phyloP scores from a whole-genome alignment of 1,140 invertebrate genomes.

The Brachionus asplanchnoidis region DNA sequence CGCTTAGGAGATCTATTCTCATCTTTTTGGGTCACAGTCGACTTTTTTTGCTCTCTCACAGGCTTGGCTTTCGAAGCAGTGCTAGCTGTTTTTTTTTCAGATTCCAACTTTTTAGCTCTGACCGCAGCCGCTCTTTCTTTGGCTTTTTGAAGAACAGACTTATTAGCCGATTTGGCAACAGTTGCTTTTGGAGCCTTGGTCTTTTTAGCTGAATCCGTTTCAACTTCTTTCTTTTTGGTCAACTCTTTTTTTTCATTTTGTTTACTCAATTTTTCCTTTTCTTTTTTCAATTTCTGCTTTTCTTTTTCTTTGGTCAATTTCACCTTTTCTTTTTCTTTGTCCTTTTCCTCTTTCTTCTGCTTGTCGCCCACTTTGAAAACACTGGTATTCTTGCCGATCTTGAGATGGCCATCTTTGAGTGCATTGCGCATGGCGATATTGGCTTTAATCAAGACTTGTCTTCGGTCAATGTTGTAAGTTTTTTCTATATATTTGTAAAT shows the following conservation, averaged over 20 bases:
- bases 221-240: not conserved
- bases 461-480: constrained; percentile 18
- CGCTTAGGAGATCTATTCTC: not conserved
- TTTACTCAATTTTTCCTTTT: not conserved
- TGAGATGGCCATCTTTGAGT: constrained; percentile 1
- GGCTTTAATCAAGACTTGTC: not conserved
- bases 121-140: not conserved
- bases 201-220: not conserved
- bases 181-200: not conserved
- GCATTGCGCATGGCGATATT: not conserved
- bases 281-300: not conserved
- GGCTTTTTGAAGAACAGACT: not conserved
- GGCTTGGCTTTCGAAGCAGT: not conserved
- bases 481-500: constrained; percentile 26
- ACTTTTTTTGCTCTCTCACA: not conserved
- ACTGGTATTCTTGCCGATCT: not conserved
- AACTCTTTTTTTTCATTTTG: not conserved
- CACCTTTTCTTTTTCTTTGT: not conserved
- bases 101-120: not conserved
- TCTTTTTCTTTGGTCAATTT: not conserved
- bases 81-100: not conserved
- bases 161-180: not conserved
- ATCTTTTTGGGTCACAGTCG: not conserved
- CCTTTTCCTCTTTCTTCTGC: constrained; percentile 35
- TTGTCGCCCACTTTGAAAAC: constrained; percentile 39